These are phyloP conservation scores for Teleogryllus occipitalis DNA, from an alignment of 1,140 invertebrate species.

Conservation along the genomic window DNA sequence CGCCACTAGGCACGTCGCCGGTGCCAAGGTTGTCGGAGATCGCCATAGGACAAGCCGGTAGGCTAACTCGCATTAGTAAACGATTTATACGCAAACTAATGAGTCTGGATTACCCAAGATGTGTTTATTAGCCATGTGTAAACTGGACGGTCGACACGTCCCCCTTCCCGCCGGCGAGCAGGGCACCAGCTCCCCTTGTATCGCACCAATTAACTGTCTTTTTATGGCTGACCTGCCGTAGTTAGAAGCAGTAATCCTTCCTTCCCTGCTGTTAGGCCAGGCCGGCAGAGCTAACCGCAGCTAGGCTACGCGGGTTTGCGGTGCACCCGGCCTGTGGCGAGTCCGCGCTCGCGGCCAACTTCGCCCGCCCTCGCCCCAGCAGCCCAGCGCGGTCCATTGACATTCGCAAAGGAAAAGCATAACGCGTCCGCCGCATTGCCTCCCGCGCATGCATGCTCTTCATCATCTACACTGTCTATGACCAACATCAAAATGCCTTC, in stretches of 20 bases:
- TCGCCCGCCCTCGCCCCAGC: no score
- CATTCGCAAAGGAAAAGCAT: no score
- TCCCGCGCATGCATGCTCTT: no score
- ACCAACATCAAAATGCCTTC: no score
- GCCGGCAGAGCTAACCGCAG: not conserved
- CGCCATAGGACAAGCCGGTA: not conserved
- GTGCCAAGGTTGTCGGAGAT: not conserved
- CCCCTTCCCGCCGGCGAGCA: not conserved
- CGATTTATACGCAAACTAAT: constrained; percentile 5
- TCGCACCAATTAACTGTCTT: not conserved
- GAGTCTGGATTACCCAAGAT: constrained; percentile 3
- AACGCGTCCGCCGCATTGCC: no score
- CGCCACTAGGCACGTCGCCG: not conserved
- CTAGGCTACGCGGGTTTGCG: not conserved
- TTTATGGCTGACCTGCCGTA: not conserved
- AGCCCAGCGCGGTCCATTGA: no score
- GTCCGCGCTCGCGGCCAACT: not conserved
- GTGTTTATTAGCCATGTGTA: constrained; percentile 4
- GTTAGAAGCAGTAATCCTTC: not conserved
- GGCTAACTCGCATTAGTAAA: not conserved
- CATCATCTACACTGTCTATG: no score
- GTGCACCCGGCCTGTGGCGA: not conserved
- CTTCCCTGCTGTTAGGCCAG: not conserved
- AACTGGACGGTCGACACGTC: not conserved
- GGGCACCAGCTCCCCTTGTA: not conserved